Evolutionary conservation across 2,888 invertebrate genomes (phyloP).

Genomic region (Zaprionus obscuricornis): DNA sequence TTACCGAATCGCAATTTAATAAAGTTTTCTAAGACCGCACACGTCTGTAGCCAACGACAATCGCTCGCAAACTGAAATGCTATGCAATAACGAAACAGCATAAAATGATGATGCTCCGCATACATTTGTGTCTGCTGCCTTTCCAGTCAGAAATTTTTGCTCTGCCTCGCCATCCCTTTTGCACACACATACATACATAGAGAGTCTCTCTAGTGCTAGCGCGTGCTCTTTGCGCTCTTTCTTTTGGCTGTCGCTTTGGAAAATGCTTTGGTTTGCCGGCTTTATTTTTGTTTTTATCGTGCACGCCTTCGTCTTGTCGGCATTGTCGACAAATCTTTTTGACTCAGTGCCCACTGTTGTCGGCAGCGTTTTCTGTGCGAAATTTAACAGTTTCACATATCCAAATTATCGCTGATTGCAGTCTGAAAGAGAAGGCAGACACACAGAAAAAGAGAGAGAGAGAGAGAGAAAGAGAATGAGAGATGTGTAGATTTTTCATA

Average conservation of each 20-base stretch:
- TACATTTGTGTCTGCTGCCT: slow-evolving; percentile 11
- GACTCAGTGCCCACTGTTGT: too few relatives aligned
- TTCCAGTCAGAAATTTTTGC: slow-evolving; percentile 42
- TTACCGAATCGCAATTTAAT: neutral
- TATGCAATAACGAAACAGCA: slow-evolving; percentile 4
- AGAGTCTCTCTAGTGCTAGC: too few relatives aligned
- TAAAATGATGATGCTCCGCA: slow-evolving; percentile 18
- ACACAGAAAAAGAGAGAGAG: too few relatives aligned
- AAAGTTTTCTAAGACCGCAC: slow-evolving; percentile 29
- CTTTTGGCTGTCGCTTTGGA: slow-evolving; percentile 21
- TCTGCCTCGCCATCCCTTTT: too few relatives aligned
- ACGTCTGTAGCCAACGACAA: slow-evolving; percentile 76
- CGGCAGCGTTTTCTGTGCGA: too few relatives aligned
- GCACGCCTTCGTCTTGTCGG: slow-evolving; percentile 46
- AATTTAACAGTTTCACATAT: slow-evolving; percentile 24
- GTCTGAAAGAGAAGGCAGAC: too few relatives aligned
- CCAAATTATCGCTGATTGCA: too few relatives aligned
- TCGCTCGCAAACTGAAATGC: slow-evolving; percentile 77
- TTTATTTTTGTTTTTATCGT: slow-evolving; percentile 48
- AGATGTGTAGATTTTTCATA: too few relatives aligned
- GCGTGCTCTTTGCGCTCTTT: slow-evolving; percentile 6
- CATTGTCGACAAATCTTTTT: slow-evolving; percentile 43
- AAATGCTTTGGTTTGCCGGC: slow-evolving; percentile 53
- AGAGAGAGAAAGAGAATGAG: too few relatives aligned
- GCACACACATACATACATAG: too few relatives aligned